phyloP scores from a whole-genome alignment of 2,888 invertebrate genomes.

The Onchidella celtica region DNA sequence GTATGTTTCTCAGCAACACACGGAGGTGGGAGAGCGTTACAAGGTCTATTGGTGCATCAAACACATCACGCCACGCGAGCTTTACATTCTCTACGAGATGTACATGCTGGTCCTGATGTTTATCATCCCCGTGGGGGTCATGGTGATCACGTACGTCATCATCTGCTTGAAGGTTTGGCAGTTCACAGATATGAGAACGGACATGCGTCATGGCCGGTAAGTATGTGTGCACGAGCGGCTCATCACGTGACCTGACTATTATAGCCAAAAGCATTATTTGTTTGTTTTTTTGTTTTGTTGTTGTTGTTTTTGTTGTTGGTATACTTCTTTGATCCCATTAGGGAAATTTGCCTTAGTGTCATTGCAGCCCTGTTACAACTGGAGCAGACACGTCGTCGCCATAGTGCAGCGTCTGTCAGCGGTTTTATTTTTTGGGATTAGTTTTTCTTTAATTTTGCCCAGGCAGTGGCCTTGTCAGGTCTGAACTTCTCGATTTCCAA shows the following conservation, averaged over 20 bases:
- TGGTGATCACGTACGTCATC: conserved; percentile 85
- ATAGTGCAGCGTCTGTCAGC: no score
- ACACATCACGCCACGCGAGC: conserved; percentile 77
- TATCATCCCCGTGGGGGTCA: conserved; percentile 84
- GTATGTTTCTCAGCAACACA: conserved; percentile 65
- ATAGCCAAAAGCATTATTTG: background rate
- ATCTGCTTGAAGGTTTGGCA: conserved; percentile 86
- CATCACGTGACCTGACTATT: no score
- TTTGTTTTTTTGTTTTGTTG: background rate
- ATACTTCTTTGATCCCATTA: no score
- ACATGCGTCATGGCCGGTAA: conserved; percentile 43
- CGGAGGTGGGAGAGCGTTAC: conserved; percentile 58
- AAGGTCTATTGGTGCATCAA: conserved; percentile 84
- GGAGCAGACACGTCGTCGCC: no score
- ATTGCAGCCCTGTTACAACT: no score
- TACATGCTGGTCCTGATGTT: conserved; percentile 85
- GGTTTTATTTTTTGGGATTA: no score
- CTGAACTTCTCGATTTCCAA: no score
- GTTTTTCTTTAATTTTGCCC: no score
- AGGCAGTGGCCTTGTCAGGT: no score
- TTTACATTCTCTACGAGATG: conserved; percentile 82
- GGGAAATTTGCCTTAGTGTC: no score
- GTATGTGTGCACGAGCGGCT: background rate
- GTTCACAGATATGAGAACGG: conserved; percentile 83
- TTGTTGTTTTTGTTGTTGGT: background rate